phyloP scores from a whole-genome alignment of 53 echinoderm and acorn worm genomes.

The Zoroaster sp. region DNA sequence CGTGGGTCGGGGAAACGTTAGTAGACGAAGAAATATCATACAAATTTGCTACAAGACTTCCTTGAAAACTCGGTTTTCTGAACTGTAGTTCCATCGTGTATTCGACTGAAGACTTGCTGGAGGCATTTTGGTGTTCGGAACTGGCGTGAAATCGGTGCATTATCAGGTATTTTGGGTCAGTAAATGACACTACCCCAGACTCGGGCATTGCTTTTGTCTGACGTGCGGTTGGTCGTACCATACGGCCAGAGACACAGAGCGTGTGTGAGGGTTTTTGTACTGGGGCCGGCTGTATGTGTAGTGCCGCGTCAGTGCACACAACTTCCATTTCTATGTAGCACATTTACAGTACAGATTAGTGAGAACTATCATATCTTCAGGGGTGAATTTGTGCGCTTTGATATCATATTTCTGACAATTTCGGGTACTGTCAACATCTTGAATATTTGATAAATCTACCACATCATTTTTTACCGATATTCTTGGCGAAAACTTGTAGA shows the following conservation, averaged over 20 bases:
- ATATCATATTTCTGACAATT: background rate
- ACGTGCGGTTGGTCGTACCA: background rate
- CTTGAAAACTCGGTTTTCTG: background rate
- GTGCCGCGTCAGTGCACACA: conserved; percentile 8
- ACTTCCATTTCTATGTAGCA: no score
- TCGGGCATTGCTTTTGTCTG: conserved; percentile 39
- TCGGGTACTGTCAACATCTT: background rate
- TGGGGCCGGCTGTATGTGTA: background rate
- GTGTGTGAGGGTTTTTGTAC: conserved; percentile 14
- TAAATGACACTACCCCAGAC: background rate
- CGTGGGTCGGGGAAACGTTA: conserved; percentile 44
- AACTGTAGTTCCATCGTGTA: background rate
- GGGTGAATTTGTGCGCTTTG: background rate
- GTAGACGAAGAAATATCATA: background rate
- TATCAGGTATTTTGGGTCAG: background rate
- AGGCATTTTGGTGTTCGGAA: background rate
- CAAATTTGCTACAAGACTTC: background rate
- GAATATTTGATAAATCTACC: background rate
- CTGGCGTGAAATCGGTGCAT: background rate
- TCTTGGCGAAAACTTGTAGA: background rate
- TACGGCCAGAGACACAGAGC: background rate
- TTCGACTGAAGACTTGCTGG: background rate
- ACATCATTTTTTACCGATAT: background rate
- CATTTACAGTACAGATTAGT: no score
- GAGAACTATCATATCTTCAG: no score